These are phyloP conservation scores for Pteruthius melanotis DNA, from an alignment of 2,113 vertebrate species.

Conservation along the genomic window DNA sequence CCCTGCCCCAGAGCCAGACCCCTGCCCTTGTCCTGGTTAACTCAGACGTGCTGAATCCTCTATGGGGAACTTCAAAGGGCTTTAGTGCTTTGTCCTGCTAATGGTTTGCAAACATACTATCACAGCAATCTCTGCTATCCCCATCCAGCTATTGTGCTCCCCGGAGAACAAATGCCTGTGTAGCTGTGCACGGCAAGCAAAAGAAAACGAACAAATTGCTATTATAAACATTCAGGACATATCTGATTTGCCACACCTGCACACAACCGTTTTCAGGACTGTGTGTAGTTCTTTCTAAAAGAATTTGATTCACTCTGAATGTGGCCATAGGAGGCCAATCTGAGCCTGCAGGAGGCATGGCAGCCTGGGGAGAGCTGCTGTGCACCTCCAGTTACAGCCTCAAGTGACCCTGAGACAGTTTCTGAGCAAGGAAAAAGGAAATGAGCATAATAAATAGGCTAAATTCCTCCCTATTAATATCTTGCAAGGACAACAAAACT, in stretches of 20 bases:
- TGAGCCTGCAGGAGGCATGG: background rate
- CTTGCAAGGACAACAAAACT: background rate
- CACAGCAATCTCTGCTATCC: background rate
- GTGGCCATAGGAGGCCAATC: background rate
- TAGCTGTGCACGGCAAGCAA: background rate
- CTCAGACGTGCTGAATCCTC: background rate
- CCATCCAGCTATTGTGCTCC: background rate
- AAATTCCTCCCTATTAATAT: background rate
- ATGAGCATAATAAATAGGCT: background rate
- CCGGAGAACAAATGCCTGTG: background rate
- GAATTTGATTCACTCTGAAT: background rate
- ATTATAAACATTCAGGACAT: background rate
- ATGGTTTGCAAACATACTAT: background rate
- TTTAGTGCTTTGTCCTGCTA: background rate
- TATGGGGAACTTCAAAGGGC: background rate
- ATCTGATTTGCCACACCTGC: background rate
- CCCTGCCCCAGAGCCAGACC: background rate
- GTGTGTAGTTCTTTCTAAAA: background rate
- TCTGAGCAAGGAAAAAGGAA: background rate
- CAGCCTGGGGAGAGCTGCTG: background rate
- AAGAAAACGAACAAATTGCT: background rate
- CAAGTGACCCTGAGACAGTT: background rate
- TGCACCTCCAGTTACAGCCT: background rate
- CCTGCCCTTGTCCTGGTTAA: background rate
- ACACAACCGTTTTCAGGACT: background rate